Conservation (phyloP, 2,797 vertebrate genomes). For the Sebastes kiyomatsui region DNA sequence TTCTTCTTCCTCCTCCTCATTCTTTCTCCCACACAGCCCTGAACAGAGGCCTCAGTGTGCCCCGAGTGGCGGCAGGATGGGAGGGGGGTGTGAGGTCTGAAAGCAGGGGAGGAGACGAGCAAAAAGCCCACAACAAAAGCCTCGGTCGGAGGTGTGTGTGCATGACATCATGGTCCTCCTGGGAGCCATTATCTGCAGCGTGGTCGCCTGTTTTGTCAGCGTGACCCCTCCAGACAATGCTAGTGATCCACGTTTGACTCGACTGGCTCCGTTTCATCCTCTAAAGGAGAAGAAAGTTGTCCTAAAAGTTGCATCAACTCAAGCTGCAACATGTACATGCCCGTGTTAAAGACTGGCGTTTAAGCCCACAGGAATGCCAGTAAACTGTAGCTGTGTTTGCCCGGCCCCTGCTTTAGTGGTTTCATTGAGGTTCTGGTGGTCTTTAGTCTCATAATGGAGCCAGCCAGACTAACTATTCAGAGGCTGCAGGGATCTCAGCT, state of each 20-base stretch:
- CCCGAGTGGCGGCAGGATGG: slow-evolving; percentile 37
- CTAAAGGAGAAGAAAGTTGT: not conserved
- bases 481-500: slow-evolving; percentile 42
- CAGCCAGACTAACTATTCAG: slow-evolving; percentile 27
- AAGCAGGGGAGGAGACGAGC: slow-evolving; percentile 31
- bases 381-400: slow-evolving; percentile 37
- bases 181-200: slow-evolving; percentile 19
- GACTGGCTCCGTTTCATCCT: too few relatives aligned
- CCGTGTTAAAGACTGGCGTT: slow-evolving; percentile 1
- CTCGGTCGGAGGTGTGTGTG: slow-evolving; percentile 18
- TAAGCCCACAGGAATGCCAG: slow-evolving; percentile 53
- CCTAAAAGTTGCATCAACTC: not conserved
- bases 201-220: not conserved
- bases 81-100: slow-evolving; percentile 23
- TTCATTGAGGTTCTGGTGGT: slow-evolving; percentile 29
- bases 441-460: slow-evolving; percentile 39
- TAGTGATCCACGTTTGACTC: not conserved
- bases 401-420: slow-evolving; percentile 18
- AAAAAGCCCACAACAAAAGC: slow-evolving; percentile 48
- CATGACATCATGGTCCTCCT: slow-evolving; percentile 41
- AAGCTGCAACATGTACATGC: not conserved
- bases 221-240: not conserved
- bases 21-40: slow-evolving; percentile 30
- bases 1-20: slow-evolving; percentile 1
- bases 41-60: slow-evolving; percentile 77